These are phyloP conservation scores for Steinernema hermaphroditum DNA, from an alignment of 2,888 invertebrate genomes.

Conservation along the genomic window DNA sequence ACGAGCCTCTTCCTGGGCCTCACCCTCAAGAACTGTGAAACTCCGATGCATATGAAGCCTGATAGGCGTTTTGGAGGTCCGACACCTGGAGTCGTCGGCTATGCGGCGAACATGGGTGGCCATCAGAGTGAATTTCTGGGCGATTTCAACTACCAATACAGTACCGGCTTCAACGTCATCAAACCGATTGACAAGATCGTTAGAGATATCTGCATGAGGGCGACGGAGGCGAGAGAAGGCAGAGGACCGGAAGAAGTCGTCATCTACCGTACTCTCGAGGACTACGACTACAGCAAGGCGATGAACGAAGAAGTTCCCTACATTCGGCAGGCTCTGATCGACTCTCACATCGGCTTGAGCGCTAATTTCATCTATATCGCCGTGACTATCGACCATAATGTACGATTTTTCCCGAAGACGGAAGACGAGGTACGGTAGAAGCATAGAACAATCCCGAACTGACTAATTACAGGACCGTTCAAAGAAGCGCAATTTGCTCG, in stretches of 20 bases:
- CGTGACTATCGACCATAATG: neutral
- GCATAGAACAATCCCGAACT: too few species aligned
- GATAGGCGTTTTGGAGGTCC: neutral
- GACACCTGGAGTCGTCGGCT: neutral
- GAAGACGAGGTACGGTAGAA: neutral
- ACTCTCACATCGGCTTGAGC: too few species aligned
- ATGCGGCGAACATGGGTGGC: neutral
- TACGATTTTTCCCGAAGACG: constrained; percentile 1
- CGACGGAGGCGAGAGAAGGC: neutral
- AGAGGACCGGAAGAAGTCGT: neutral
- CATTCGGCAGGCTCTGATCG: neutral
- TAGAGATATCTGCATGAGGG: neutral
- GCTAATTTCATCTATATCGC: neutral
- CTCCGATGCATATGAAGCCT: neutral
- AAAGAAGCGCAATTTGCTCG: neutral
- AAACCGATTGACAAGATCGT: neutral
- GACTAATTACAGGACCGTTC: neutral
- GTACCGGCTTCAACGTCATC: neutral
- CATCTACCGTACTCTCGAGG: constrained; percentile 9
- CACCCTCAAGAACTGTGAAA: neutral
- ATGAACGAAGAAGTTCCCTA: neutral
- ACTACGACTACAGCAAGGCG: neutral
- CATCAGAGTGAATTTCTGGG: neutral
- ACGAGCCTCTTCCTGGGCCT: neutral
- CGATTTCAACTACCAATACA: constrained; percentile 2